Evolutionary conservation across 2,797 vertebrate genomes (phyloP).

Genomic region (Lacerta bilineata): DNA sequence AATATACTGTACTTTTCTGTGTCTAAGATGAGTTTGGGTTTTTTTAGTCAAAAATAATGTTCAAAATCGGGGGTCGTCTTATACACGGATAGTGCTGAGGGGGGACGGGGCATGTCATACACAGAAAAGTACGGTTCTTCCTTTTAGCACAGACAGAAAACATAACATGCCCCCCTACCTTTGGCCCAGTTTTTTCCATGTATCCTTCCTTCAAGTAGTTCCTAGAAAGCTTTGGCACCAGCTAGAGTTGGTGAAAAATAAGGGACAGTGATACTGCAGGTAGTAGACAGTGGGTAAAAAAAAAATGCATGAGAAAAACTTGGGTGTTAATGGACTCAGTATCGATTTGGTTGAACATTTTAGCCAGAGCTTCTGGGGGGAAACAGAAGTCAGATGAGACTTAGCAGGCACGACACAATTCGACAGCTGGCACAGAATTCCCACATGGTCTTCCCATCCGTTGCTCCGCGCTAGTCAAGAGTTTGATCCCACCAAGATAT

Average conservation of each 20-base stretch:
- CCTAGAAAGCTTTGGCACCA: constrained; percentile 97
- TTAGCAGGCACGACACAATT: neutral
- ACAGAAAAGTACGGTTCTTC: accelerated
- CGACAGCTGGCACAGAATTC: neutral
- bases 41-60: too few species aligned
- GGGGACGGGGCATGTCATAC: too few species aligned
- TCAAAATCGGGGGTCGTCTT: too few species aligned
- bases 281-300: neutral
- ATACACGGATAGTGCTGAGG: too few species aligned
- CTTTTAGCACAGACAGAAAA: neutral
- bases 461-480: neutral
- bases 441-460: neutral
- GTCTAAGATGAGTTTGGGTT: too few species aligned
- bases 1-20: neutral
- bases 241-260: constrained; percentile 72
- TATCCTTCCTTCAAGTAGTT: constrained; percentile 97
- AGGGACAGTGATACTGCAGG: neutral
- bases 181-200: constrained; percentile 98
- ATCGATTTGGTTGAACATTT: neutral
- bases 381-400: neutral
- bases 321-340: neutral
- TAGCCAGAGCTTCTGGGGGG: neutral
- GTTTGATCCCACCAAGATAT: neutral
- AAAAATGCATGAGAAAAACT: neutral
- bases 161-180: constrained; percentile 79